Base-by-base conservation (phyloP, 1,140 invertebrate species). In the Drosophila neocordata region DNA sequence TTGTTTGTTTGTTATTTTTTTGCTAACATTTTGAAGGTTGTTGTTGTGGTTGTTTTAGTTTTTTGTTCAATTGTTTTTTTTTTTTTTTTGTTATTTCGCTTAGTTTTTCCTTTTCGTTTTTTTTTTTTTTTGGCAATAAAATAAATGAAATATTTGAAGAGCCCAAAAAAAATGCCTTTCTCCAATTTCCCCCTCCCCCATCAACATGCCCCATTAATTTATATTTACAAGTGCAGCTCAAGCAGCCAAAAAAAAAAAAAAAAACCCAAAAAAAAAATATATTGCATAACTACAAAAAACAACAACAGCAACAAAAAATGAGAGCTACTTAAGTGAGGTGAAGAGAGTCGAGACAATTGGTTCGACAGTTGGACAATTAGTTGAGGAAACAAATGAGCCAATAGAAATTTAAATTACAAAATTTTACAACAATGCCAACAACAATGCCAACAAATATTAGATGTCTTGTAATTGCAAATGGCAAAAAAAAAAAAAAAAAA, bases 401-500 rank as follows among this genome's bases (percentile, higher is more conserved):
- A 87, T 73, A 69, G 66, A 80, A 85, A 87, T 83, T 79, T 59
- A 73, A 81, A 85, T 85, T 87, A 87, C 81, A 85, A 85, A 73
- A 85, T 64, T 73, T 68, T 48, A 79, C 80, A 67, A 76, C 44
- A 24, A n/a, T 74, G 1, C 61, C 69, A 67, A 56, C 73, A 84
- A 69, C 64, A 34, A 24, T 12, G 58, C 27, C 9, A 59, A 55
- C 18, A 72, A 34, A 31, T 31, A 31, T 31, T 31, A 31, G 18
- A 55, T 8, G 24, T 34, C 52, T 58, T 63, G 59, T 71, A 75
- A 79, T 79, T 79, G 77, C 58, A 38, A 62, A 71, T 79, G 77
- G 44, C 66, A 61, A 67, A 66, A 60, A 76, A 51, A 57, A 61
- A 51, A 11, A 56, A 38, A 38, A n/a, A 38, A 38, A n/a, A 38